Conservation (phyloP, 1,140 invertebrate genomes). For the Brachionus angularis region DNA sequence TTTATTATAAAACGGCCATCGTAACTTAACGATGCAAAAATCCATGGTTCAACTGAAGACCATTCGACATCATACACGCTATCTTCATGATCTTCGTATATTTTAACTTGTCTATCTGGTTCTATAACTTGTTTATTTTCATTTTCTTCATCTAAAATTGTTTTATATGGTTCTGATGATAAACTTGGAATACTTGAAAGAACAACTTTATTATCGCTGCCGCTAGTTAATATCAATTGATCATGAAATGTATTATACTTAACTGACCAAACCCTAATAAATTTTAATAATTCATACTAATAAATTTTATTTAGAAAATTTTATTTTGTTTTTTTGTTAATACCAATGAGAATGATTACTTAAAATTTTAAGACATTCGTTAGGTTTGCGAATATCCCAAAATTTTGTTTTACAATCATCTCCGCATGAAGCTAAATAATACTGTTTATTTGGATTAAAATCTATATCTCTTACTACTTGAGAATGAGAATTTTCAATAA, state of each 20-base stretch:
- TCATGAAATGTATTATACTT: conserved; percentile 93
- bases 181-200: conserved; percentile 78
- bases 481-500: conserved; percentile 77
- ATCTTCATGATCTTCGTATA: conserved; percentile 94
- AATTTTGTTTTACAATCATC: conserved; percentile 90
- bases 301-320: conserved; percentile 14
- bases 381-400: conserved; percentile 81
- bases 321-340: not conserved
- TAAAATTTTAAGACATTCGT: conserved; percentile 71
- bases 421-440: conserved; percentile 83
- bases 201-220: conserved; percentile 85
- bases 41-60: conserved; percentile 94
- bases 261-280: conserved; percentile 78
- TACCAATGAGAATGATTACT: conserved; percentile 91
- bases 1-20: conserved; percentile 89
- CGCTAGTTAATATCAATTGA: conserved; percentile 86
- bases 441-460: conserved; percentile 93
- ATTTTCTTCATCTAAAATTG: conserved; percentile 44
- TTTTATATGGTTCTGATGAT: conserved; percentile 71
- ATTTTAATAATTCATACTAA: conserved; percentile 43
- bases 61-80: conserved; percentile 94
- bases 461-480: conserved; percentile 85
- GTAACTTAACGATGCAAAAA: conserved; percentile 92
- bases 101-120: conserved; percentile 74
- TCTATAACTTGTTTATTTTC: conserved; percentile 39